These are phyloP conservation scores for Smutsia gigantea DNA, from an alignment of 2,797 vertebrate species.

Conservation along the genomic window DNA sequence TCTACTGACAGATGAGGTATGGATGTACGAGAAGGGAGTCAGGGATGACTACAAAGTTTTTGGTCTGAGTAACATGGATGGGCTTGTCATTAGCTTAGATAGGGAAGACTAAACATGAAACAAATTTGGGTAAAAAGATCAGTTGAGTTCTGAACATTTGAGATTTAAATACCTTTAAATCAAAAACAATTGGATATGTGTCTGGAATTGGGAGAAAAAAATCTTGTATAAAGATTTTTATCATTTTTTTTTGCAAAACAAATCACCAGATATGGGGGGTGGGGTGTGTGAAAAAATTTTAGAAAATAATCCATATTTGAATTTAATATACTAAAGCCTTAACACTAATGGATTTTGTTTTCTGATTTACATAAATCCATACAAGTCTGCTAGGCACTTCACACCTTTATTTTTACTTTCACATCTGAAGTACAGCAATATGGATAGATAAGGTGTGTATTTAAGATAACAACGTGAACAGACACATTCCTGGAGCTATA, in stretches of 20 bases:
- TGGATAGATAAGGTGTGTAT: constrained; percentile 82
- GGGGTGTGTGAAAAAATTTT: not conserved
- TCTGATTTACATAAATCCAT: constrained; percentile 78
- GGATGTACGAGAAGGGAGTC: not conserved
- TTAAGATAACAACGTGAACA: constrained; percentile 78
- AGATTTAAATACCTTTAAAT: constrained; percentile 36
- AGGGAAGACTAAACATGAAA: constrained; percentile 33
- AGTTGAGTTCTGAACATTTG: constrained; percentile 4
- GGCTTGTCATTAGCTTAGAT: not conserved
- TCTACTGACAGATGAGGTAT: not conserved
- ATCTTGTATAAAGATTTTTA: not conserved
- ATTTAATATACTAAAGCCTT: constrained; percentile 51
- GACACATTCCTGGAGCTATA: constrained; percentile 77
- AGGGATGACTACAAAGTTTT: not conserved
- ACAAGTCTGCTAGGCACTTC: constrained; percentile 81
- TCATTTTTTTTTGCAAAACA: not conserved
- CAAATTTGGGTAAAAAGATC: not conserved
- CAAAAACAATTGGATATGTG: not conserved
- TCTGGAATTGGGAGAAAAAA: constrained; percentile 23
- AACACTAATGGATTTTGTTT: constrained; percentile 60
- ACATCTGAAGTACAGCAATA: constrained; percentile 85
- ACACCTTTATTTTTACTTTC: constrained; percentile 87
- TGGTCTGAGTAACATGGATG: not conserved
- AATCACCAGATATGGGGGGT: not conserved
- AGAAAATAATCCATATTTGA: constrained; percentile 50